Base-by-base conservation (phyloP, 2,888 invertebrate species). In the Lycophotia porphyrea region DNA sequence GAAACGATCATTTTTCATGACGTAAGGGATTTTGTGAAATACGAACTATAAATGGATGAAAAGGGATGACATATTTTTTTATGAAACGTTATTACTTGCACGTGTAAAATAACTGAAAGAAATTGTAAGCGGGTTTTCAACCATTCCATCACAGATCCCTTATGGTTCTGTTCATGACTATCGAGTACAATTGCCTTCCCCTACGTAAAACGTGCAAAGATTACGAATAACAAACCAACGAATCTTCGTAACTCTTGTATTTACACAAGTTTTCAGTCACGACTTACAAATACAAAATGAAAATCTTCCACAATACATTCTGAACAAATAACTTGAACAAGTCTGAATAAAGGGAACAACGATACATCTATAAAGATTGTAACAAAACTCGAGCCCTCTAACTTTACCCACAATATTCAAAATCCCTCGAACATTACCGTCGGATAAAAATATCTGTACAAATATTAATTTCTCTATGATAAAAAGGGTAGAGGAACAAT, bases 381-480 rank as follows among this genome's bases (percentile, higher is more conserved):
- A 83, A 78, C 65, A 76, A 82, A 84, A 72, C 66, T 77, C 52
- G 42, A 61, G 71, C 71, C 65, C 78, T 79, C 36, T 52, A 76
- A 81, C 81, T 84, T 81, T 72, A 31, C 68, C 64, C 70, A 78
- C 76, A 71, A 74, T 79, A 73, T 78, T 67, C 67, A 73, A 77
- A 74, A 77, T 60, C 63, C 80, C 71, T 77, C 71, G 76, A 79
- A 81, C 77, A 81, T 83, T 79, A 64, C 81, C 74, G 74, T 77
- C 58, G 61, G 68, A 70, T 75, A 74, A 78, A 72, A 78, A 77
- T 71, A 66, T 80, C 74, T 71, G 69, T 77, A 86, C 73, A 80
- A 85, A 87, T 83, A 87, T 85, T 84, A 87, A 85, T 83, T 84
- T 86, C n/a, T 80, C 68, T 75, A 74, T 77, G 76, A 80, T 83